A percentile compares a stretch with the other conserved stretches of the same genome.
These are phyloP conservation scores for Boloria selene DNA, from an alignment of 2,888 invertebrate species.

Conservation along the genomic window DNA sequence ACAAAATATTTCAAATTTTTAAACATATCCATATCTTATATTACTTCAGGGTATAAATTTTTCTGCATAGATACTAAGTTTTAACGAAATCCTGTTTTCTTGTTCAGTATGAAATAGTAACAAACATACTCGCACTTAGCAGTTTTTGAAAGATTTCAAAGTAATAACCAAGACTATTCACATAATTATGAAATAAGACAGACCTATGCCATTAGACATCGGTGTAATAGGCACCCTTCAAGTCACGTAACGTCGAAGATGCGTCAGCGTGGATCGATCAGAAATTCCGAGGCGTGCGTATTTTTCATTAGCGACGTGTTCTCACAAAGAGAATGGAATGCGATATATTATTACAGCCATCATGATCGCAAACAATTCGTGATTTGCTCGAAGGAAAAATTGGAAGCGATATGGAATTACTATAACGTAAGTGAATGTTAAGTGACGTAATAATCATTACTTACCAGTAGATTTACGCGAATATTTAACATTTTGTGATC, in stretches of 20 bases:
- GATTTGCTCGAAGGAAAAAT: conserved; percentile 26
- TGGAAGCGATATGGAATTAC: conserved; percentile 12
- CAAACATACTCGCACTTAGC: too few relatives aligned
- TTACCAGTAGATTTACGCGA: background rate
- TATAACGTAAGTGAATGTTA: background rate
- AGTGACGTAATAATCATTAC: background rate
- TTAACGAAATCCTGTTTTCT: too few relatives aligned
- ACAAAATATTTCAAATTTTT: too few relatives aligned
- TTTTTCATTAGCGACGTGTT: conserved; percentile 69
- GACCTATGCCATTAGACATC: conserved; percentile 22
- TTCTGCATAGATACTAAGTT: too few relatives aligned
- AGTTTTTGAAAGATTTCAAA: too few relatives aligned
- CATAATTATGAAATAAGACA: background rate
- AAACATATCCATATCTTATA: too few relatives aligned
- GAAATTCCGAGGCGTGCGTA: conserved; percentile 71
- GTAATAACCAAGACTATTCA: too few relatives aligned
- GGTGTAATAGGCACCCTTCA: conserved; percentile 39
- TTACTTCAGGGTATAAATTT: too few relatives aligned
- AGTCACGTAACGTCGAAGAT: conserved; percentile 69
- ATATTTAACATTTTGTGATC: background rate
- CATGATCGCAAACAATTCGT: conserved; percentile 38
- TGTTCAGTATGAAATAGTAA: too few relatives aligned
- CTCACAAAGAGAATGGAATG: conserved; percentile 41
- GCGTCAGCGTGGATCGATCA: conserved; percentile 72
- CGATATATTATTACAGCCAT: conserved; percentile 36